Evolutionary conservation across 1,140 invertebrate genomes (phyloP), one percentile per base, ranked within the genome.

Genomic region (Oncopeltus fasciatus): DNA sequence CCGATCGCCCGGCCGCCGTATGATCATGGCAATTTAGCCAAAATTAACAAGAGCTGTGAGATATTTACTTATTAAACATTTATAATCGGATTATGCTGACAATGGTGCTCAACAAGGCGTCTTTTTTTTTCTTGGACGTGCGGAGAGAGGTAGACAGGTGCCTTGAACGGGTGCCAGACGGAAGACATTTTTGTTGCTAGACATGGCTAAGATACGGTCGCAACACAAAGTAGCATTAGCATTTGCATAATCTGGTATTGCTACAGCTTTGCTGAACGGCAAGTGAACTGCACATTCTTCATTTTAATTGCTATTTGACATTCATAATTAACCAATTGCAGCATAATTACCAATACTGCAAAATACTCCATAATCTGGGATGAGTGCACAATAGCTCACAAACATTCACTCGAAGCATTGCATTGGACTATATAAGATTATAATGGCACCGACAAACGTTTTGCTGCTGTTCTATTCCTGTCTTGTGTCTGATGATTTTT

Each of bases 201-300:
- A 71, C 11, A 63, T 67, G 12, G 58, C 66, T 38, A 61, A 62
- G 31, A 24, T 73, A 3, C 64, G 69, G 64, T 61, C 33, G 11
- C 2, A 67, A 29, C 63, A 66, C 20, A 60, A 63, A 57, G 65
- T 69, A 49, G 69, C 71, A 20, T 27, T 74, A 12, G 70, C 71
- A 31, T 66, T 73, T 18, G 74, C 75, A 18, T 75, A 69, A 28
- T 73, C 74, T 11, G 44, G 44, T 4, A 47, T 47, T 47, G 44
- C 44, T 8, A n/a, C 44, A 11, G 18, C 44, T 47, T 47, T 47
- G n/a, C 11, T 47, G 11, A n/a, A 47, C 21, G 74, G 74, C 20
- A 74, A 77, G 24, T 73, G 72, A n/a, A 70, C 74, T 21, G 69
- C 71, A 5, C 75, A 78, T 67, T 74, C 72, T 24, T 60, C 64